phyloP scores from a whole-genome alignment of 2,113 vertebrate genomes.

The Blennius ocellaris region DNA sequence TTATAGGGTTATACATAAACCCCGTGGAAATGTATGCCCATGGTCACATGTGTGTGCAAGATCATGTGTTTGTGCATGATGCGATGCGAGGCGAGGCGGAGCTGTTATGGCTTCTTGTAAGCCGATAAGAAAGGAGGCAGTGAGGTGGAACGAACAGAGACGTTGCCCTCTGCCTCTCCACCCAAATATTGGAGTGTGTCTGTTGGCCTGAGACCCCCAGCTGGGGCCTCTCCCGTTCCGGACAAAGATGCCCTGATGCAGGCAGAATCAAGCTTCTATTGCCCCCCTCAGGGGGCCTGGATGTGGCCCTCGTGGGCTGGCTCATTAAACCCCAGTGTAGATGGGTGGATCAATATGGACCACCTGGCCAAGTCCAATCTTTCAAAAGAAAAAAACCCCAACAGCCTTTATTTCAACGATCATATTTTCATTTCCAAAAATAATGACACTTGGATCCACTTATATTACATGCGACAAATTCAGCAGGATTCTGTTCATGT shows the following conservation, averaged over 20 bases:
- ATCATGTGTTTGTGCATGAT: slow-evolving; percentile 25
- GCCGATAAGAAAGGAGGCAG: slow-evolving; percentile 67
- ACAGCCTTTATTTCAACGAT: too few species aligned
- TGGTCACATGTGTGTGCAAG: slow-evolving; percentile 6
- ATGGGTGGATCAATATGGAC: slow-evolving; percentile 53
- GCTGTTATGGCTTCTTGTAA: slow-evolving; percentile 53
- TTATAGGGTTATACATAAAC: background rate
- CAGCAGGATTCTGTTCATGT: too few species aligned
- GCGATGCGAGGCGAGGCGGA: background rate
- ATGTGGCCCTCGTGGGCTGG: slow-evolving; percentile 1
- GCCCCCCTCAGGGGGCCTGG: slow-evolving; percentile 27
- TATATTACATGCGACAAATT: too few species aligned
- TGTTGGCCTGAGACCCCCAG: slow-evolving; percentile 66
- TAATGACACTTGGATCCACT: too few species aligned
- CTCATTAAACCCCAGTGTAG: slow-evolving; percentile 7
- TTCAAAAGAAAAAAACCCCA: too few species aligned
- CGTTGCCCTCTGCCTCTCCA: slow-evolving; percentile 50
- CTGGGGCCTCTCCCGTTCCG: slow-evolving; percentile 43
- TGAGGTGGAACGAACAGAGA: slow-evolving; percentile 67
- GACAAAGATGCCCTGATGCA: slow-evolving; percentile 65
- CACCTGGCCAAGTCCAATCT: slow-evolving; percentile 18
- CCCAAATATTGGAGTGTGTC: slow-evolving; percentile 74
- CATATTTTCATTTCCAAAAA: too few species aligned
- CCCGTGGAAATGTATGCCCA: slow-evolving; percentile 13
- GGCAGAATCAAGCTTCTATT: slow-evolving; percentile 46